Evolutionary conservation across 2,797 vertebrate genomes (phyloP).

Genomic region (Bufotes viridis): DNA sequence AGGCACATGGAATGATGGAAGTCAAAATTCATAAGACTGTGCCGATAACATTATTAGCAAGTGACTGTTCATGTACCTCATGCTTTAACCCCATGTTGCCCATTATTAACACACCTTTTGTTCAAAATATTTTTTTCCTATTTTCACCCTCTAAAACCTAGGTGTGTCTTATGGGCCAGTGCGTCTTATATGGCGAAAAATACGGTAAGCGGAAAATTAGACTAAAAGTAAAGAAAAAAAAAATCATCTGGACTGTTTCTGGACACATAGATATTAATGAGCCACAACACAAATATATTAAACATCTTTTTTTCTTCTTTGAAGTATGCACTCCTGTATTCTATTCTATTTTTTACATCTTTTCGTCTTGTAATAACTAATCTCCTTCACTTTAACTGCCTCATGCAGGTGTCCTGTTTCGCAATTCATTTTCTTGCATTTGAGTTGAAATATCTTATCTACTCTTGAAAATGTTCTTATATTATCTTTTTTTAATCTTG

Average conservation of each 20-base stretch:
- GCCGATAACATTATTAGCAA: too few relatives aligned
- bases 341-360: neutral
- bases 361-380: conserved; percentile 31
- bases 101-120: too few relatives aligned
- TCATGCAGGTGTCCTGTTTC: conserved; percentile 46
- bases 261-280: neutral
- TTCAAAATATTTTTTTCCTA: too few relatives aligned
- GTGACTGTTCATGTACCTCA: too few relatives aligned
- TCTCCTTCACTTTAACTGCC: conserved; percentile 26
- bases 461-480: conserved; percentile 52
- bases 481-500: conserved; percentile 53
- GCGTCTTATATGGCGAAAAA: too few relatives aligned
- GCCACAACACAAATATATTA: neutral
- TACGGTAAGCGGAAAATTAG: too few relatives aligned
- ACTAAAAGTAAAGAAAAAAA: neutral
- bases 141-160: too few relatives aligned
- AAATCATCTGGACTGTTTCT: neutral
- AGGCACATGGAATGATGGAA: too few relatives aligned
- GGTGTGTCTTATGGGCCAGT: too few relatives aligned
- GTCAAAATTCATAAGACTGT: too few relatives aligned
- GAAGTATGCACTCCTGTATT: conserved; percentile 11
- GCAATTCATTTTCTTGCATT: conserved; percentile 41
- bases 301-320: neutral
- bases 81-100: too few relatives aligned
- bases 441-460: conserved; percentile 51